Percentiles rank a stretch among this genome's conserved stretches.
phyloP scores from a whole-genome alignment of 1,140 invertebrate genomes.

The Vollenhovia emeryi region DNA sequence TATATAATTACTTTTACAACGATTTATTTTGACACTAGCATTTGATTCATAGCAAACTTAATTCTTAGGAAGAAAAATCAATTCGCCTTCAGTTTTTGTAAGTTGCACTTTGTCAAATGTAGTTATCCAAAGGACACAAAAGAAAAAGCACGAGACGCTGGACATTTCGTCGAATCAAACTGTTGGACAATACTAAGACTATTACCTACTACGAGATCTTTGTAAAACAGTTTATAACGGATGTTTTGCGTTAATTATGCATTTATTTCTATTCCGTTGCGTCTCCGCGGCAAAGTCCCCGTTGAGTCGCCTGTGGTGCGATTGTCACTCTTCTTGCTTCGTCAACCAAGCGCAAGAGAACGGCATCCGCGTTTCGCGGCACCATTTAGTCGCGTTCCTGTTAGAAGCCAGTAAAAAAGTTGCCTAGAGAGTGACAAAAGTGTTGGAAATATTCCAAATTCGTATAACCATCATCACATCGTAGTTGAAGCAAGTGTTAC shows the following conservation, averaged over 20 bases:
- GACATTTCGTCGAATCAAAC: constrained; percentile 67
- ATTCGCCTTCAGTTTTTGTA: constrained; percentile 42
- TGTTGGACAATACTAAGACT: constrained; percentile 40
- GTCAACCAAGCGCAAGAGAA: constrained; percentile 75
- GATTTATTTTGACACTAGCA: background rate
- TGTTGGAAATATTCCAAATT: background rate
- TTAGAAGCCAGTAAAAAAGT: constrained; percentile 40
- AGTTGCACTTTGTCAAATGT: background rate
- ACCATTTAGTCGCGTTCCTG: constrained; percentile 4
- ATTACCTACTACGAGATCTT: background rate
- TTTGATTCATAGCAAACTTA: background rate
- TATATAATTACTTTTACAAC: background rate
- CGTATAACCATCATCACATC: background rate
- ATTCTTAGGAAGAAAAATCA: background rate
- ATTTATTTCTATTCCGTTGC: constrained; percentile 57
- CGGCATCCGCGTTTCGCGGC: background rate
- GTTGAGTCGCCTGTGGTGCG: background rate
- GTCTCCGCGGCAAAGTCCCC: background rate
- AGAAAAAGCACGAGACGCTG: background rate
- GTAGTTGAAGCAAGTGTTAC: background rate
- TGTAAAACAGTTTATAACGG: constrained; percentile 59
- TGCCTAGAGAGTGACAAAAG: background rate
- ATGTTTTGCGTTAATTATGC: constrained; percentile 60
- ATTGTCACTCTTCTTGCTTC: constrained; percentile 72
- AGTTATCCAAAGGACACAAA: background rate